Base-by-base conservation (phyloP, 2,888 invertebrate genomes). In the Anthophora plumipes region DNA sequence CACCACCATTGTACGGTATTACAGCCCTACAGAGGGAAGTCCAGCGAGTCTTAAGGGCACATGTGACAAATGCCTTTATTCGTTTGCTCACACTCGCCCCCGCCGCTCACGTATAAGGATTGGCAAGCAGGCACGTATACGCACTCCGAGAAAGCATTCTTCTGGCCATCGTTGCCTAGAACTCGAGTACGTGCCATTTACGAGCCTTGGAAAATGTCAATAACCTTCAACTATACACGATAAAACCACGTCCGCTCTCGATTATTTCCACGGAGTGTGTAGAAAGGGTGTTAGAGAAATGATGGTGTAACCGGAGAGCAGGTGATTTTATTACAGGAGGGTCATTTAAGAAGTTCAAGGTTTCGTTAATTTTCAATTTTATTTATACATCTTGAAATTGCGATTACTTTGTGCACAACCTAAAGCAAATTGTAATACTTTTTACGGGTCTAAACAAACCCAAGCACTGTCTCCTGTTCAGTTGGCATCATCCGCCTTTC, bases 11-110 rank as follows among this genome's bases (percentile, higher is more conserved):
- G 86, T 88, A 55, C 64, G 74, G 67, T 67, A 73, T 86, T 82
- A 80, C 83, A 55, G 67, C 71, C 73, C 86, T 74, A 75, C 66
- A 63, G 76, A 79, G 78, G 68, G 70, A 66, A 61, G 55, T 60
- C 59, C 76, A 57, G 69, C 74, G 59, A 55, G 66, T 74, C 77
- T 83, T 85, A 75, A 82, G 79, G 79, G 75, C 76, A 71, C 64
- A 74, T 84, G 80, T 86, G 87, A 88, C 88, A 84, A 87, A 87
- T 88, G 84, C 84, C 83, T 84, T 80, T 88, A 87, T 86, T 88
- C 85, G 77, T 67, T 61, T 68, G 66, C 69, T 76, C 67, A 3
- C 81, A 50, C 72, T 76, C 75, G 37, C 17, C 61, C 52, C n/a
- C 46, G 11, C 48, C 37, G 25, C n/a, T n/a, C n/a, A n/a, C 39